Conservation (phyloP, 2,888 invertebrate species). For the Drosophila yooni region DNA sequence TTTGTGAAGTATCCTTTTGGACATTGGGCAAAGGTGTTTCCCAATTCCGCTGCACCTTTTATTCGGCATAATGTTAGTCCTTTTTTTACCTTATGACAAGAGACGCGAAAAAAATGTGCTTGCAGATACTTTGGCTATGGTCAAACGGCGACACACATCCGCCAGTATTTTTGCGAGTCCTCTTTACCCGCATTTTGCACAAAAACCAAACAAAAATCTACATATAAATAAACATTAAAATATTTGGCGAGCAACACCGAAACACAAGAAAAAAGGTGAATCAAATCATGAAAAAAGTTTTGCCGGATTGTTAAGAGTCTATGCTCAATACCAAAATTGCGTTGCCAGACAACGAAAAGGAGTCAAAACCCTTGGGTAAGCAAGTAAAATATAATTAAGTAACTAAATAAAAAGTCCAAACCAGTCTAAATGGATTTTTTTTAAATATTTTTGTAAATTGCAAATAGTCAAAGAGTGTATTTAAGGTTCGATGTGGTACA, state of each 20-base stretch:
- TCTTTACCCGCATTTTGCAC: constrained; percentile 51
- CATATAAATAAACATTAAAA: constrained; percentile 84
- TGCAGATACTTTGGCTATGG: constrained; percentile 47
- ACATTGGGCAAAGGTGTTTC: constrained; percentile 62
- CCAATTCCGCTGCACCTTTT: constrained; percentile 39
- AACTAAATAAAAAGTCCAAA: background rate
- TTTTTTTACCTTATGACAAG: constrained; percentile 60
- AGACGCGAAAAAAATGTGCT: constrained; percentile 40
- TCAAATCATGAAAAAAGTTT: constrained; percentile 35
- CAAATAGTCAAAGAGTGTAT: constrained; percentile 21
- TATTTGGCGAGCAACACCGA: constrained; percentile 59
- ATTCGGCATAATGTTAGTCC: constrained; percentile 47
- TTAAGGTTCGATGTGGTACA: background rate
- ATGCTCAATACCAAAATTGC: constrained; percentile 31
- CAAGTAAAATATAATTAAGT: background rate
- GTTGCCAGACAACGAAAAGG: constrained; percentile 28
- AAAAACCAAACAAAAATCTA: constrained; percentile 65
- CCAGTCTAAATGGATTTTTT: background rate
- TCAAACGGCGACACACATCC: constrained; percentile 72
- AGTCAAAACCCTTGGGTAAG: background rate
- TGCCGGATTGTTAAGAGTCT: constrained; percentile 13
- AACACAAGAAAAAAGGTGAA: constrained; percentile 24
- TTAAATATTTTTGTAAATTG: background rate
- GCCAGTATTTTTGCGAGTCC: constrained; percentile 58
- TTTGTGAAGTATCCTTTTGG: constrained; percentile 64